A percentile compares a stretch with the other conserved stretches of the same genome.
These are phyloP conservation scores for Rynchops niger DNA, from an alignment of 2,113 vertebrate species.

Conservation along the genomic window DNA sequence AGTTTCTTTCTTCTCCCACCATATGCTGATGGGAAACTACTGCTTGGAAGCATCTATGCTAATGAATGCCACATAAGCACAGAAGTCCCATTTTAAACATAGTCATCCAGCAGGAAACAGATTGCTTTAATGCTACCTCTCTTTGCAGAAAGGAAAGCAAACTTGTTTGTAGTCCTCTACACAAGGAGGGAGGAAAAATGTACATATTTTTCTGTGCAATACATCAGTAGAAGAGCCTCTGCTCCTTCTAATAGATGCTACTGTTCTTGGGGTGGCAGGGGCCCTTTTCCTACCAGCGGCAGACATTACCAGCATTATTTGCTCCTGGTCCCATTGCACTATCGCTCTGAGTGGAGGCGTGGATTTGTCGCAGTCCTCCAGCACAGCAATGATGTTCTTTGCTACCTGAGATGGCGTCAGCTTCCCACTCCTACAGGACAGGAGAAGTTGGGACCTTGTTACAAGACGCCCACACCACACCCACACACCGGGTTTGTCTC, in stretches of 20 bases:
- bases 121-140: neutral
- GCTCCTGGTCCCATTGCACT: conserved; percentile 58
- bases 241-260: neutral
- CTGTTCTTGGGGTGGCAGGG: neutral
- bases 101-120: neutral
- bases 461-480: neutral
- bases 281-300: neutral
- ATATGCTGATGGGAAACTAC: neutral
- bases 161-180: neutral
- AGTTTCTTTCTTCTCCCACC: neutral
- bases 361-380: conserved; percentile 60
- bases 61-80: neutral
- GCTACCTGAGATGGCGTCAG: conserved; percentile 59
- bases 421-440: conserved; percentile 58
- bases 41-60: neutral
- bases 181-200: neutral
- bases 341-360: conserved; percentile 40
- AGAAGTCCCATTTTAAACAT: neutral
- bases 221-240: neutral
- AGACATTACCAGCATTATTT: conserved; percentile 66
- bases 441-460: neutral
- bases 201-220: neutral
- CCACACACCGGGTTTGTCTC: neutral
- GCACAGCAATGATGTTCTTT: conserved; percentile 56
- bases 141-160: neutral